Percentiles rank a stretch among this genome's conserved stretches.
phyloP scores from a whole-genome alignment of 2,888 invertebrate species.

The Diachrysia chrysitis region DNA sequence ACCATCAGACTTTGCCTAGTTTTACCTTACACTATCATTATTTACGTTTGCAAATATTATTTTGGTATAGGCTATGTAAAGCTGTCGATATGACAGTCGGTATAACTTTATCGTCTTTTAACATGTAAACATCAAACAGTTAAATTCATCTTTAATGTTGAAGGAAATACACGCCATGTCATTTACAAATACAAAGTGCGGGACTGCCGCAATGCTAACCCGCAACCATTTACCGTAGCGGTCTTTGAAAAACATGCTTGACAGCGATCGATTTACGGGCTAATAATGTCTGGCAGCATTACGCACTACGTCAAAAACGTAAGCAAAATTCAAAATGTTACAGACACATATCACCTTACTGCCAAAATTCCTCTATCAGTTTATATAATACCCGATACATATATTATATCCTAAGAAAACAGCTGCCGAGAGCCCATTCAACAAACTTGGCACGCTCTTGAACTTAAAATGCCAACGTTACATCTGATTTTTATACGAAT shows the following conservation, averaged over 20 bases:
- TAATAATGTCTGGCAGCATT: neutral
- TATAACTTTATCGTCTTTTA: too few species aligned
- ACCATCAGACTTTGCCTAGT: too few species aligned
- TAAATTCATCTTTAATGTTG: too few species aligned
- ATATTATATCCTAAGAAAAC: slow-evolving; percentile 54
- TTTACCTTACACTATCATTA: too few species aligned
- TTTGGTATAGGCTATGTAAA: too few species aligned
- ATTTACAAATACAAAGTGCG: too few species aligned
- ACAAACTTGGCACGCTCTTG: slow-evolving; percentile 66
- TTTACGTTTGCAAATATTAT: too few species aligned
- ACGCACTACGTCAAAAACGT: slow-evolving; percentile 6
- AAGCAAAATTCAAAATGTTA: slow-evolving; percentile 10
- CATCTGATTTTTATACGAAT: slow-evolving; percentile 39
- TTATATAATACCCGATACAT: slow-evolving; percentile 44
- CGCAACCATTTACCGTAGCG: neutral
- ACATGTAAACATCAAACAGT: too few species aligned
- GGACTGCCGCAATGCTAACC: neutral
- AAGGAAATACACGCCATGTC: too few species aligned
- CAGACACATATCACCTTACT: slow-evolving; percentile 23
- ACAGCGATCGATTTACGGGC: neutral
- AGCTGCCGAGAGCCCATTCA: slow-evolving; percentile 60
- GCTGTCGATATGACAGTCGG: too few species aligned
- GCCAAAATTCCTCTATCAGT: slow-evolving; percentile 35
- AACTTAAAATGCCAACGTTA: slow-evolving; percentile 44
- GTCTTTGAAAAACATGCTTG: neutral